phyloP scores from a whole-genome alignment of 2,797 vertebrate species.

The Pipistrellus nathusii region DNA sequence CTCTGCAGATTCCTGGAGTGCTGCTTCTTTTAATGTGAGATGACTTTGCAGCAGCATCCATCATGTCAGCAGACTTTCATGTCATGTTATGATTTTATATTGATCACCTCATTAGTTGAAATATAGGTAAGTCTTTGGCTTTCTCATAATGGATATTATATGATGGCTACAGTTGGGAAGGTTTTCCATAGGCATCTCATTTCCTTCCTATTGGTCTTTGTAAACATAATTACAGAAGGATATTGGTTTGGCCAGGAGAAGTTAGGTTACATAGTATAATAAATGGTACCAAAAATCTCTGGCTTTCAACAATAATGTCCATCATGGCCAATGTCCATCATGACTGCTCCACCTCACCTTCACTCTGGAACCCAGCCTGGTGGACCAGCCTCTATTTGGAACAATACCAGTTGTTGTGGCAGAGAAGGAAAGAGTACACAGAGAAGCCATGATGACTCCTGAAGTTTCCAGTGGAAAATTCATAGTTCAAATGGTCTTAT shows the following conservation, averaged over 20 bases:
- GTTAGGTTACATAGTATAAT: background rate
- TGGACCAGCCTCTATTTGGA: background rate
- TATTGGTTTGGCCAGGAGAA: background rate
- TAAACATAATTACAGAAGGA: background rate
- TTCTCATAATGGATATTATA: background rate
- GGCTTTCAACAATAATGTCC: background rate
- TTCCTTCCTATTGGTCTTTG: background rate
- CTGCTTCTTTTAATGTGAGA: background rate
- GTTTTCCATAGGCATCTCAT: background rate
- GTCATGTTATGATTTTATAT: background rate
- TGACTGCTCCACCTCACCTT: background rate
- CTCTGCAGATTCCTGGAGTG: background rate
- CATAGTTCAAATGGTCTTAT: background rate
- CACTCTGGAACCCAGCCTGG: background rate
- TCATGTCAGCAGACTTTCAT: slow-evolving; percentile 8
- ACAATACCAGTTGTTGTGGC: too few relatives aligned
- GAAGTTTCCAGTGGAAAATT: background rate
- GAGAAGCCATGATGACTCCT: background rate
- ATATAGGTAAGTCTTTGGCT: slow-evolving; percentile 11
- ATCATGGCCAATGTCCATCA: background rate
- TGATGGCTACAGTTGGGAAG: background rate
- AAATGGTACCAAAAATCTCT: background rate
- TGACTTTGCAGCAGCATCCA: background rate
- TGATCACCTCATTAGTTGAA: background rate
- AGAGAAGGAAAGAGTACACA: background rate